Evolutionary conservation across 2,113 vertebrate genomes (phyloP), one percentile per base, ranked within the genome.

Genomic region (Prionailurus bengalensis): DNA sequence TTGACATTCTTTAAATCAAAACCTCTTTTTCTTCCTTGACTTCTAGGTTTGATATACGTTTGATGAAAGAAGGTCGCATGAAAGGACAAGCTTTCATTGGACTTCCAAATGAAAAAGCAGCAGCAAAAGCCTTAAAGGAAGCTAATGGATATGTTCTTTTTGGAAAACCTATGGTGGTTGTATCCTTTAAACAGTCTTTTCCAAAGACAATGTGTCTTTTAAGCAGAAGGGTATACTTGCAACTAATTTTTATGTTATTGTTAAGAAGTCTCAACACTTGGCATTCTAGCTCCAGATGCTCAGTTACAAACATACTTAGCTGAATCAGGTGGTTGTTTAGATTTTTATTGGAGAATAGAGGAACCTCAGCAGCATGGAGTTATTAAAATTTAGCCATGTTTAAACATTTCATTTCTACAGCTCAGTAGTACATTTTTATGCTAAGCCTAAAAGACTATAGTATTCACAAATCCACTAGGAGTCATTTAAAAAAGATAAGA

Each of bases 41-140:
- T 83, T 83, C 82, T 79, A 99, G 99, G 99, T 99, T 99, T 98
- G 99, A 99, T 98, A 99, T 99, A 71, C 99, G 99, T 92, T 97
- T 99, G 98, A 99, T 99, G 99, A 99, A 99, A 98, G 99, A 99
- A 98, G 99, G 99, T 13, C 99, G 99, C 66, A 99, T 99, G 99
- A 99, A 99, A 98, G 99, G 99, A 45, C 99, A 99, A 98, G 99
- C 99, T 88, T 99, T 99, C 96, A 93, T 99, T 39, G 99, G 99
- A 33, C 99, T 99, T 96, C 99, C 99, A 82, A 99, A 99, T 92
- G 99, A 99, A 99, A 99, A 98, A 94, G 99, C 99, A 73, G 99
- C 99, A 6, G 99, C 99, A 68, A 99, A 99, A 98, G 99, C 99
- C 48, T 99, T 99, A 87, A 99, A 99, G 98, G 99, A 99, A 98